A percentile compares a stretch with the other conserved stretches of the same genome.
These are phyloP conservation scores for Cossypha polioptera DNA, from an alignment of 2,797 vertebrate species.

Conservation along the genomic window DNA sequence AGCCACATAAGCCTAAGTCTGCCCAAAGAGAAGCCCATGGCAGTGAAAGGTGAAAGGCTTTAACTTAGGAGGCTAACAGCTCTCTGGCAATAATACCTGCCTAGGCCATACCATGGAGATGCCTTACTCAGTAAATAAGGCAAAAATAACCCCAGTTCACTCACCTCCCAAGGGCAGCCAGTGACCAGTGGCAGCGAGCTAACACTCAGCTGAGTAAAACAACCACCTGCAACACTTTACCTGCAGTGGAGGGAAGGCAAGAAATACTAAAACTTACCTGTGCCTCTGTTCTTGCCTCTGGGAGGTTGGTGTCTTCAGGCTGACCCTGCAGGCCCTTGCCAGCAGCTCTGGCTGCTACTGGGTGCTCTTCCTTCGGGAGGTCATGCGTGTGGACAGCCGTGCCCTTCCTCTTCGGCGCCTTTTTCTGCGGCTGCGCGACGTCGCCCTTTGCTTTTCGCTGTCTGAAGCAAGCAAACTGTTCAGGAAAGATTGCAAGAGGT, in stretches of 20 bases:
- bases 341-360: conserved; percentile 63
- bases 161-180: background rate
- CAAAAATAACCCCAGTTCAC: background rate
- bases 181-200: background rate
- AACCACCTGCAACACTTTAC: background rate
- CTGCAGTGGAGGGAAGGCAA: fast-evolving
- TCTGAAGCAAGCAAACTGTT: conserved; percentile 92
- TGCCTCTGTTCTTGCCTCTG: background rate
- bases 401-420: conserved; percentile 91
- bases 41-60: background rate
- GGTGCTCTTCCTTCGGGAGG: conserved; percentile 75
- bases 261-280: conserved; percentile 38
- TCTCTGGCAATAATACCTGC: background rate
- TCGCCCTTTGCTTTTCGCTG: conserved; percentile 85
- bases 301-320: background rate
- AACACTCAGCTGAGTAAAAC: background rate
- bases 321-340: background rate
- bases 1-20: background rate
- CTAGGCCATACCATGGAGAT: fast-evolving
- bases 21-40: background rate
- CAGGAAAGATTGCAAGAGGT: conserved; percentile 86
- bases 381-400: conserved; percentile 83
- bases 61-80: background rate
- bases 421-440: conserved; percentile 85
- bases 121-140: background rate